Conservation (phyloP, 2,797 vertebrate species). For the Phoeniculus purpureus region DNA sequence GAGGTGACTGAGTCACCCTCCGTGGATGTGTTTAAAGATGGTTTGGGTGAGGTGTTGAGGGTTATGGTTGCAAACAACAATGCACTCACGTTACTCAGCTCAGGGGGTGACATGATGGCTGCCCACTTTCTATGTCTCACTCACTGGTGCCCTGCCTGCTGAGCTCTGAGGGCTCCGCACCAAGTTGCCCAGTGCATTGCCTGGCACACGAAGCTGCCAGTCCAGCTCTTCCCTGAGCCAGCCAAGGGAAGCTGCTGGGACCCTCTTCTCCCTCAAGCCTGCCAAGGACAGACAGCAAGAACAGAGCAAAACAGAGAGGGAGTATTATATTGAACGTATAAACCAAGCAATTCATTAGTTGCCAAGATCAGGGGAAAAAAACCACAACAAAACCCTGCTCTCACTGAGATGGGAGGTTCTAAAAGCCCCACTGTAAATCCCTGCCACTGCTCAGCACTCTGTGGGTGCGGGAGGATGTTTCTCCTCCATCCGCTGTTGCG, state of each 20-base stretch:
- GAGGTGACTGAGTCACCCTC: too few relatives aligned
- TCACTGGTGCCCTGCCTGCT: background rate
- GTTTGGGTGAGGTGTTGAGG: too few relatives aligned
- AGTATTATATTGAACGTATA: background rate
- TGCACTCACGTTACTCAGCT: background rate
- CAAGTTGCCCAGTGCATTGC: background rate
- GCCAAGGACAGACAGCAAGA: background rate
- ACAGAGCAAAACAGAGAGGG: background rate
- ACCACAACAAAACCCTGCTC: background rate
- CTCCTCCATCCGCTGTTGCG: background rate
- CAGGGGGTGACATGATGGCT: background rate
- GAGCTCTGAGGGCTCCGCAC: background rate
- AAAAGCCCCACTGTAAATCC: background rate
- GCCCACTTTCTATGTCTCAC: background rate
- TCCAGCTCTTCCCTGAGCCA: background rate
- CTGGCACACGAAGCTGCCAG: background rate
- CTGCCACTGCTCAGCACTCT: background rate
- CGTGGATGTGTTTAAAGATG: too few relatives aligned
- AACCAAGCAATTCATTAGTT: background rate
- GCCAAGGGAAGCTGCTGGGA: background rate
- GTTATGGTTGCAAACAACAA: background rate
- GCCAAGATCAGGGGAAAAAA: background rate
- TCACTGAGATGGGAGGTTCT: background rate
- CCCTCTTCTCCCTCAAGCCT: background rate
- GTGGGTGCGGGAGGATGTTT: background rate